These are phyloP conservation scores for Phytoseiulus persimilis DNA, from an alignment of 2,888 invertebrate species.

Conservation along the genomic window DNA sequence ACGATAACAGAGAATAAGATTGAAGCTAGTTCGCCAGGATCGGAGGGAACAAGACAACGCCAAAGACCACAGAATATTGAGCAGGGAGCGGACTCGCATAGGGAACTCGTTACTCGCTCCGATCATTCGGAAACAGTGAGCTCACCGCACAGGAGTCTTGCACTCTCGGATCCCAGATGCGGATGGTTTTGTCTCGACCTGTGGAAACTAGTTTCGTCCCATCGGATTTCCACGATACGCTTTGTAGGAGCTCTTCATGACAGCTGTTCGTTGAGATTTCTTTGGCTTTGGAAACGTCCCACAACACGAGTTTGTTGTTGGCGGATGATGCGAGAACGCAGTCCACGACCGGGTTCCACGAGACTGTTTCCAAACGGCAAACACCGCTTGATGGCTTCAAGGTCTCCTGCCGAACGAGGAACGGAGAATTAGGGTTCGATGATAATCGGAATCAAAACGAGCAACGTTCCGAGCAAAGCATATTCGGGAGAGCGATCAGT, in stretches of 20 bases:
- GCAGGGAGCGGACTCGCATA: neutral
- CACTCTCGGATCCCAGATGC: constrained; percentile 51
- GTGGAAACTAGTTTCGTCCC: constrained; percentile 68
- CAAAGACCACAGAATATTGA: neutral
- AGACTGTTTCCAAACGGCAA: constrained; percentile 72
- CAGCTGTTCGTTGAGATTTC: constrained; percentile 61
- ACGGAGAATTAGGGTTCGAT: neutral
- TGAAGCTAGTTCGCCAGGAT: neutral
- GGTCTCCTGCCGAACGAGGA: neutral
- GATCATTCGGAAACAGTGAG: neutral
- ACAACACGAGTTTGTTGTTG: constrained; percentile 69
- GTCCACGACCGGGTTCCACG: constrained; percentile 84
- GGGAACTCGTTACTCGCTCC: neutral
- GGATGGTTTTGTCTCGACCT: constrained; percentile 52
- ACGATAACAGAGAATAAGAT: constrained; percentile 27
- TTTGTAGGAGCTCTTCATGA: constrained; percentile 79
- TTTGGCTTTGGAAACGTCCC: constrained; percentile 74
- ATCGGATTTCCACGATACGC: constrained; percentile 79
- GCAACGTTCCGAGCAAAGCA: too few species aligned
- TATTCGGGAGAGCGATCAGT: too few species aligned
- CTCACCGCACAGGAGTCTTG: constrained; percentile 43
- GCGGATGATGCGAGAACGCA: constrained; percentile 78
- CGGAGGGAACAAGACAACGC: constrained; percentile 37
- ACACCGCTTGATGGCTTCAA: constrained; percentile 25
- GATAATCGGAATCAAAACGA: too few species aligned